phyloP scores from a whole-genome alignment of 2,797 vertebrate species.

The Chaetophractus vellerosus region DNA sequence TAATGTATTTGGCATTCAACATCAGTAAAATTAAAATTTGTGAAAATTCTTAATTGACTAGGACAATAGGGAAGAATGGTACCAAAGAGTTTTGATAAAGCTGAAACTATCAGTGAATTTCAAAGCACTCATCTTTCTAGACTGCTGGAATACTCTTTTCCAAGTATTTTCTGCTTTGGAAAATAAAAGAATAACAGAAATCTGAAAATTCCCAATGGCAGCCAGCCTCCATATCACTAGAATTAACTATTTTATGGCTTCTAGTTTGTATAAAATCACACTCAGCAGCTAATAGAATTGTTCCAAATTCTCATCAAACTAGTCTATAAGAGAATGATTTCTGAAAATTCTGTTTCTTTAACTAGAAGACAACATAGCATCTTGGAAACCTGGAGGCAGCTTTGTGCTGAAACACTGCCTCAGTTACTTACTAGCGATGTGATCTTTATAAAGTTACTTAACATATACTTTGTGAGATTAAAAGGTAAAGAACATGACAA shows the following conservation, averaged over 20 bases:
- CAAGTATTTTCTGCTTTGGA: constrained; percentile 9
- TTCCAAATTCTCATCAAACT: constrained; percentile 26
- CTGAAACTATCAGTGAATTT: constrained; percentile 22
- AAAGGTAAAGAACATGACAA: background rate
- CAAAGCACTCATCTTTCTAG: constrained; percentile 7
- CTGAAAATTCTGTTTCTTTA: constrained; percentile 33
- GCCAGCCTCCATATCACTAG: background rate
- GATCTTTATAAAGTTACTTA: constrained; percentile 31
- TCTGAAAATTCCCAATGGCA: background rate
- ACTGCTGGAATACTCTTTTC: constrained; percentile 41
- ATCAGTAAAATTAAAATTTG: constrained; percentile 49
- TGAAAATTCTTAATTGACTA: constrained; percentile 47
- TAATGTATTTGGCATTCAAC: background rate
- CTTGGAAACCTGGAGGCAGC: constrained; percentile 5
- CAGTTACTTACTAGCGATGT: background rate
- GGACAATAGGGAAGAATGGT: background rate
- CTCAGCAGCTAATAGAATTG: background rate
- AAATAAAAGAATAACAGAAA: constrained; percentile 58
- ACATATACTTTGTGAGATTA: background rate
- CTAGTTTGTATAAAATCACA: constrained; percentile 53
- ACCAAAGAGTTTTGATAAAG: constrained; percentile 17
- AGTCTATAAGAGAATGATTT: background rate
- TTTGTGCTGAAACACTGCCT: constrained; percentile 32
- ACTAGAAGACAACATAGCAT: background rate
- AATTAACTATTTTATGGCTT: constrained; percentile 56